Evolutionary conservation across 2,797 vertebrate genomes (phyloP).

Genomic region (Enteromius argenteus): DNA sequence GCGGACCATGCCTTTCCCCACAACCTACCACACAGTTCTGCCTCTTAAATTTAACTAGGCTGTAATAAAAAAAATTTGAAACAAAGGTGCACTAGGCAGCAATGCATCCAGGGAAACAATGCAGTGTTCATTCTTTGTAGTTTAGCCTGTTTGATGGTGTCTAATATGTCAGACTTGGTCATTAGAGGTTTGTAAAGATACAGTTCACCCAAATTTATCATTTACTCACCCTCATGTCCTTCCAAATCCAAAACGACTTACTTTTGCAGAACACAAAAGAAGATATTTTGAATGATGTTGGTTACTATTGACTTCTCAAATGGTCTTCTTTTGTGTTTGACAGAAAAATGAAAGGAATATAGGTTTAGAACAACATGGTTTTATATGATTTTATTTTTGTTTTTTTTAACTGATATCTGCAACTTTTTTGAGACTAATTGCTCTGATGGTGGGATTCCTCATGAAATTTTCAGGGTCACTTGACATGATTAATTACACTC

Average conservation of each 20-base stretch:
- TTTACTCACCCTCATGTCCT: neutral
- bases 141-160: neutral
- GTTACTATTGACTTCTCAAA: neutral
- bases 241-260: neutral
- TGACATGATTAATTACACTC: neutral
- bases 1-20: slow-evolving; percentile 15
- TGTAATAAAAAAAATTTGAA: slow-evolving; percentile 30
- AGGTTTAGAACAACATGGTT: neutral
- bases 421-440: neutral
- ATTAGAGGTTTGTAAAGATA: neutral
- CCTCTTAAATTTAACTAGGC: slow-evolving; percentile 48
- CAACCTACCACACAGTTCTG: slow-evolving; percentile 32
- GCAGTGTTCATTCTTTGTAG: slow-evolving; percentile 3
- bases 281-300: slow-evolving; percentile 1
- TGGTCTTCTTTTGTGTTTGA: neutral
- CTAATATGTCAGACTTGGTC: neutral
- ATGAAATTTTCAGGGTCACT: neutral
- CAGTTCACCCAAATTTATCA: neutral
- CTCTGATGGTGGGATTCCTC: neutral
- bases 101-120: slow-evolving; percentile 13
- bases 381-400: neutral
- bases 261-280: neutral
- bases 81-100: slow-evolving; percentile 29
- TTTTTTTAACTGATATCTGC: neutral
- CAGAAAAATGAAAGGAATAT: neutral